Percentiles rank a stretch among this genome's conserved stretches.
Evolutionary conservation across 2,113 vertebrate species (phyloP).

Genomic region (Talpa occidentalis): DNA sequence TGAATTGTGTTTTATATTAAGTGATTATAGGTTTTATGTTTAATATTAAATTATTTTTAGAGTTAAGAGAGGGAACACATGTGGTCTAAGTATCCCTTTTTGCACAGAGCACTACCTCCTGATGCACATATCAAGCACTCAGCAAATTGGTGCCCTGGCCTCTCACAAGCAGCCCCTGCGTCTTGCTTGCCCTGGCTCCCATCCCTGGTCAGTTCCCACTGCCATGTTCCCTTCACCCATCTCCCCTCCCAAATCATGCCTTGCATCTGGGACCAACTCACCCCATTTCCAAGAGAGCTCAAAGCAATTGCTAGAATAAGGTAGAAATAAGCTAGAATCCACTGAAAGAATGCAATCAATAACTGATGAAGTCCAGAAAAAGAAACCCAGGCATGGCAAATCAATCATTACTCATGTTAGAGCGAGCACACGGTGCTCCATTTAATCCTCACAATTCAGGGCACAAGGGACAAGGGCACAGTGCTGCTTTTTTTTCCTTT

Average conservation of each 20-base stretch:
- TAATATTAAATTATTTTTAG: background rate
- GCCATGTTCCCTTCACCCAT: rapidly evolving
- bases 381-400: background rate
- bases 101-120: background rate
- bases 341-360: background rate
- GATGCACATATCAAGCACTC: rapidly evolving
- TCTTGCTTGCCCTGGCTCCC: rapidly evolving
- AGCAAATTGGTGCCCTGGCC: background rate
- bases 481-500: background rate
- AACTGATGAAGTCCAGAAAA: background rate
- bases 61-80: background rate
- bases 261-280: background rate
- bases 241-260: background rate
- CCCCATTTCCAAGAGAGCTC: background rate
- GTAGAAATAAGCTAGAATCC: too few relatives aligned
- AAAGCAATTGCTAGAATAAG: background rate
- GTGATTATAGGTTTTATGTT: background rate
- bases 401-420: rapidly evolving
- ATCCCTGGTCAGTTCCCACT: background rate
- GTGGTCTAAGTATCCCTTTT: background rate
- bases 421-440: too few relatives aligned
- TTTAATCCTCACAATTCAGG: background rate
- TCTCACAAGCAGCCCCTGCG: background rate
- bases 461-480: background rate
- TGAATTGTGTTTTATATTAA: too few relatives aligned